phyloP scores from a whole-genome alignment of 2,797 vertebrate genomes.

The Tarsius wallacei region DNA sequence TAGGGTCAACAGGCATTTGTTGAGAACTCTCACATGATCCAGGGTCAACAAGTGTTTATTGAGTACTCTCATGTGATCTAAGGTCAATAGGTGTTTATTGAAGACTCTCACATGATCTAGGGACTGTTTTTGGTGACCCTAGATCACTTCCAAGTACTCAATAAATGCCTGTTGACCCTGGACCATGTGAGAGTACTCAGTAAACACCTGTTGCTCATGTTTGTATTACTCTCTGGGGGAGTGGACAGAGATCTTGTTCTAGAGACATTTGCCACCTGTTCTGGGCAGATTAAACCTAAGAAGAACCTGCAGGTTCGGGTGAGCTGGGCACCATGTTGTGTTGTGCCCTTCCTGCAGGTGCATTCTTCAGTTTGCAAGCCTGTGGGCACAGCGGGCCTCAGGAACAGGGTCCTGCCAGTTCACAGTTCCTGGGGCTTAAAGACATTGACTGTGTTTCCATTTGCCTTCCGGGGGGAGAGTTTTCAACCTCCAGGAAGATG shows the following conservation, averaged over 20 bases:
- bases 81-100: too few relatives aligned
- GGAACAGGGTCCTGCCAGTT: neutral
- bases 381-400: neutral
- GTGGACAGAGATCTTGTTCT: neutral
- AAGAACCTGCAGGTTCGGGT: neutral
- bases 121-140: too few relatives aligned
- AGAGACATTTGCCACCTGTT: neutral
- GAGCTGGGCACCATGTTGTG: neutral
- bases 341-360: neutral
- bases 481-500: neutral
- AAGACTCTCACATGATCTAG: too few relatives aligned
- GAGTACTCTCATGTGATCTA: too few relatives aligned
- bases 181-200: too few relatives aligned
- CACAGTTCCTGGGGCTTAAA: neutral
- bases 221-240: neutral
- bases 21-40: too few relatives aligned
- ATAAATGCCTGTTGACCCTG: too few relatives aligned
- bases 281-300: neutral
- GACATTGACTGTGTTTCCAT: neutral
- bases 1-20: too few relatives aligned
- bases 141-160: too few relatives aligned
- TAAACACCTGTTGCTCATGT: neutral
- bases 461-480: neutral
- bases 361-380: neutral
- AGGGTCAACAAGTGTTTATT: too few relatives aligned